Evolutionary conservation across 92 coral and sea anemone species (phyloP), one percentile per base, ranked within the genome.

Genomic region (Desmophyllum pertusum): DNA sequence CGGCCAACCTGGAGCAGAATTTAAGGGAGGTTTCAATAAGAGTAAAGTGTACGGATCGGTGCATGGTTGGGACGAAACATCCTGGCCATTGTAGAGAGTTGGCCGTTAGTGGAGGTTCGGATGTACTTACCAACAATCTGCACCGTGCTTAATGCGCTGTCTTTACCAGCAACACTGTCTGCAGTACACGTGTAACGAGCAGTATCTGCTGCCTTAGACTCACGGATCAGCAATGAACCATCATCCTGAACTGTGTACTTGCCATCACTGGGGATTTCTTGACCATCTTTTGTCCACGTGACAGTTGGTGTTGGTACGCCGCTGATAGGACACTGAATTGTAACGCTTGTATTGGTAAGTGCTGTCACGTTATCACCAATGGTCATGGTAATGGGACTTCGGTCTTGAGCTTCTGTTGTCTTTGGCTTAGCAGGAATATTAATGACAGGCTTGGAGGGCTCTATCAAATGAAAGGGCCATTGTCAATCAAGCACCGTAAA

Each of bases 221-320:
- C 76, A 48, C 48, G 53, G 4, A 83, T 61, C 67, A 66, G 48
- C 25, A 86, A 68, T 30, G 70, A 77, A 7, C 76, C 80, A 59
- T 85, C 83, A 64, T 73, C 82, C 37, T 30, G 64, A 41, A 86
- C 64, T 62, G 66, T 79, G 64, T 81, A 69, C 6, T 80, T 76
- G 13, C 51, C 69, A 8, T 25, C 79, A 33, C 40, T 51, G 37
- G 55, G 0, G 11, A 93, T 51, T 15, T 65, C 79, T 77, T 84
- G 75, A 14, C 88, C 87, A 35, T 83, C 92, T 74, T 93, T 90
- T 62, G 55, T 75, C 94, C 94, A 93, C 30, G 87, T 76, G 75
- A 90, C 83, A 55, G 65, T 80, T 66, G 93, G 93, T 51, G 37
- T 37, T 11, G 98, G 98, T 55, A 93, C 83, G 14, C 97, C 98